phyloP scores from a whole-genome alignment of 2,113 vertebrate genomes.

The Nibea albiflora region DNA sequence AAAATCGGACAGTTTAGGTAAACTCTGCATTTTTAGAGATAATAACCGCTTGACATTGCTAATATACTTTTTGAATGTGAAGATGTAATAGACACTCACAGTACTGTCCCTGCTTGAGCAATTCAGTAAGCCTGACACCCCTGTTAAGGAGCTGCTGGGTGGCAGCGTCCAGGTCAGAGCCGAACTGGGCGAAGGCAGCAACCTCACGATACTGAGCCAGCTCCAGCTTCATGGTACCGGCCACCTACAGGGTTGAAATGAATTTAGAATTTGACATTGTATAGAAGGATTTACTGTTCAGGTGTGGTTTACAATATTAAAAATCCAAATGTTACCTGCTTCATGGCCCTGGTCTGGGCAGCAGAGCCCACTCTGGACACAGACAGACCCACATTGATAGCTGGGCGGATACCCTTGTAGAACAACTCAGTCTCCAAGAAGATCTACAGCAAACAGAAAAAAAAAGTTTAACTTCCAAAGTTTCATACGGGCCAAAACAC shows the following conservation, averaged over 20 bases:
- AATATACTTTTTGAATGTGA: neutral
- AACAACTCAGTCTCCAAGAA: constrained; percentile 99
- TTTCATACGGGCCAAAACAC: neutral
- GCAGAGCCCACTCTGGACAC: constrained; percentile 98
- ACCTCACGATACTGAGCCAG: constrained; percentile 98
- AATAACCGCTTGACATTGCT: neutral
- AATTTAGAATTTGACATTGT: neutral
- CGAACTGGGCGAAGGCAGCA: constrained; percentile 97
- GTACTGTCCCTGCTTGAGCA: constrained; percentile 98
- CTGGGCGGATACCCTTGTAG: constrained; percentile 98
- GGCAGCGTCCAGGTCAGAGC: constrained; percentile 96
- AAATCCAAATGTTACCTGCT: constrained; percentile 86
- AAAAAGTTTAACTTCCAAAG: fast-evolving
- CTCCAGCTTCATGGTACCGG: constrained; percentile 98
- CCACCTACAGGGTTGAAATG: constrained; percentile 85
- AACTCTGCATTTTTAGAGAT: neutral
- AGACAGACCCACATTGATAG: constrained; percentile 98
- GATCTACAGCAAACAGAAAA: constrained; percentile 83
- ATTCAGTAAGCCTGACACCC: constrained; percentile 94
- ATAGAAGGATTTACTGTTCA: neutral
- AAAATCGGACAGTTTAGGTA: neutral
- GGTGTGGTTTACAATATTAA: neutral
- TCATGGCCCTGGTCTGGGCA: constrained; percentile 99
- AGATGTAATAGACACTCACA: constrained; percentile 81
- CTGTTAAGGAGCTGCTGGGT: constrained; percentile 97